Base-by-base conservation (phyloP, 2,888 invertebrate genomes). In the Spatulosminthurus flaviceps region DNA sequence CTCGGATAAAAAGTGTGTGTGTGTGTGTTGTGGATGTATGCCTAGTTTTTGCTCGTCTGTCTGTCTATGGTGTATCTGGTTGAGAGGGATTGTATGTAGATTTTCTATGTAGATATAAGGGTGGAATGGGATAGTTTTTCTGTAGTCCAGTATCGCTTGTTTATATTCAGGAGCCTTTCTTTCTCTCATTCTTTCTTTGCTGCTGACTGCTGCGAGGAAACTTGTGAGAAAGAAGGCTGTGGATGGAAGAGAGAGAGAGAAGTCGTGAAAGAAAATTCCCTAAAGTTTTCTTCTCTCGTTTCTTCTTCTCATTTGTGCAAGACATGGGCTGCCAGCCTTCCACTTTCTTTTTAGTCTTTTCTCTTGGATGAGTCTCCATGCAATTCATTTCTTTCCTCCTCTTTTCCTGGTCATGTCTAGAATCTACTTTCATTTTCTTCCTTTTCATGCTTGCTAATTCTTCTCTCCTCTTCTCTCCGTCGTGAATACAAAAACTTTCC, bases 31-130 rank as follows among this genome's bases (percentile, higher is more conserved):
- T 24, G 11, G 26, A 9, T 13, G n/a, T 11, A 16, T 43, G 29
- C 76, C 29, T 67, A 22, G 41, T 28, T 78, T 83, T 81, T 80
- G 80, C 79, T 81, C 70, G 78, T 72, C 73, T 66, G 67, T 79
- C 77, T 71, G 24, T 78, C 75, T 69, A n/a, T 73, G 72, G 74
- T 74, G 72, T 69, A 74, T 81, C 80, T 81, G 80, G 78, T 73
- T 41, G 13, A 66, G 29, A 74, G 60, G 64, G 69, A 72, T 66
- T 79, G 76, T 74, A 42, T 73, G 66, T n/a, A 51, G 1, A 51
- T 51, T 1, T 11, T 51, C 41, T 51, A 51, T 51, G 51, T 34
- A 34, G 4, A 9, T 34, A 34, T 34, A n/a, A n/a, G n/a, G 34
- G 4, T 34, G 4, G 34, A 7, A 34, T 34, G 34, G n/a, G 34